phyloP scores from a whole-genome alignment of 2,113 vertebrate species.

The Limnothrissa miodon region DNA sequence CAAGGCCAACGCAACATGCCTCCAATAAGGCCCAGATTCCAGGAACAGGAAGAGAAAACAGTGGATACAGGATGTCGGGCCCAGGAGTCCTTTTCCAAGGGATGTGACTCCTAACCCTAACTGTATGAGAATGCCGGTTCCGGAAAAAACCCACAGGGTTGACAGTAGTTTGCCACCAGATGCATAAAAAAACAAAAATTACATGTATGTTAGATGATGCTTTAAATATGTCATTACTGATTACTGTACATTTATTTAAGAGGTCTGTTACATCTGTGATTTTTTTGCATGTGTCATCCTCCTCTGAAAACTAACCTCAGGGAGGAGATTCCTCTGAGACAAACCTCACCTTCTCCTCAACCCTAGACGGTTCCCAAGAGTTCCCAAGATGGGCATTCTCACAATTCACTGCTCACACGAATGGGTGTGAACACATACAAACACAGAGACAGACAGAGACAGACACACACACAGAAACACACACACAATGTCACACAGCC shows the following conservation, averaged over 20 bases:
- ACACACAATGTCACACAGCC: neutral
- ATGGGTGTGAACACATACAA: neutral
- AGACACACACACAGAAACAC: neutral
- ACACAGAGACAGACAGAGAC: neutral
- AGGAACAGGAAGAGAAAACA: neutral
- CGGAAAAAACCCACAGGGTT: neutral
- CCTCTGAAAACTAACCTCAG: neutral
- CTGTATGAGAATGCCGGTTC: neutral
- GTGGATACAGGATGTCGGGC: neutral
- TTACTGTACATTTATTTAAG: too few relatives aligned
- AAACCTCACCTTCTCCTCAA: neutral
- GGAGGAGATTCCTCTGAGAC: neutral
- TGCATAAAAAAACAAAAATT: neutral
- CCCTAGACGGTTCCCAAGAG: too few relatives aligned
- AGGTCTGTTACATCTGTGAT: neutral
- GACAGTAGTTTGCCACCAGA: neutral
- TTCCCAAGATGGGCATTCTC: neutral
- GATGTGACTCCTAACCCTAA: neutral
- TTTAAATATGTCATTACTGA: too few relatives aligned
- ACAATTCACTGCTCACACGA: neutral
- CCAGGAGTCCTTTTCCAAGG: neutral
- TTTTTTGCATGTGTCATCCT: neutral
- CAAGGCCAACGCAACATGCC: neutral
- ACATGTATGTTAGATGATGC: too few relatives aligned
- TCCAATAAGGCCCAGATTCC: neutral